phyloP scores from a whole-genome alignment of 2,888 invertebrate species.

The Himalopsyche kuldschensis region DNA sequence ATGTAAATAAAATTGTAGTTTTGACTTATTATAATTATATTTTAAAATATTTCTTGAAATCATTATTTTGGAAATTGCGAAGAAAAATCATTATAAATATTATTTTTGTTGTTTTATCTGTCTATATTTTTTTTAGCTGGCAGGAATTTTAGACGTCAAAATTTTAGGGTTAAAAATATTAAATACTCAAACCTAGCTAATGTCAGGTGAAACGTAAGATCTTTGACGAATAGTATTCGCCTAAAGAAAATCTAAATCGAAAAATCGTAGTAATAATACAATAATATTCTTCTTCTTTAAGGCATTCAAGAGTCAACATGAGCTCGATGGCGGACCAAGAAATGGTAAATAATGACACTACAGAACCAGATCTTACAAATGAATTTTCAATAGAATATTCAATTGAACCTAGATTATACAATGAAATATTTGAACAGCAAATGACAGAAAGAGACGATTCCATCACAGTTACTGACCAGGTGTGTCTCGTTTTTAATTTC shows the following conservation, averaged over 20 bases:
- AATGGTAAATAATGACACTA: neutral
- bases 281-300: neutral
- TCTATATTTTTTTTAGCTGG: neutral
- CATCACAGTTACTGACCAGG: slow-evolving; percentile 32
- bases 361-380: neutral
- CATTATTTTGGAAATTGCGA: too few species aligned
- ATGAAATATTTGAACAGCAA: slow-evolving; percentile 17
- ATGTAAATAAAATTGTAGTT: too few species aligned
- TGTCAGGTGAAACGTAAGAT: neutral
- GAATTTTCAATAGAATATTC: neutral
- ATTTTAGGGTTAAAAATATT: neutral
- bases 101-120: neutral
- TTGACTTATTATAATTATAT: too few species aligned
- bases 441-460: slow-evolving; percentile 23
- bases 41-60: too few species aligned
- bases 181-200: neutral
- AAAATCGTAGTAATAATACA: too few species aligned
- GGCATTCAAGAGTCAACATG: neutral
- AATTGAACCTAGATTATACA: slow-evolving; percentile 15
- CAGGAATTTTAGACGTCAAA: neutral
- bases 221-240: neutral
- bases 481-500: neutral
- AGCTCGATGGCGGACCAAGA: neutral
- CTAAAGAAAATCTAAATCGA: too few species aligned
- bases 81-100: too few species aligned